These are phyloP conservation scores for Zeuzera pyrina DNA, from an alignment of 2,888 invertebrate species.

Conservation along the genomic window DNA sequence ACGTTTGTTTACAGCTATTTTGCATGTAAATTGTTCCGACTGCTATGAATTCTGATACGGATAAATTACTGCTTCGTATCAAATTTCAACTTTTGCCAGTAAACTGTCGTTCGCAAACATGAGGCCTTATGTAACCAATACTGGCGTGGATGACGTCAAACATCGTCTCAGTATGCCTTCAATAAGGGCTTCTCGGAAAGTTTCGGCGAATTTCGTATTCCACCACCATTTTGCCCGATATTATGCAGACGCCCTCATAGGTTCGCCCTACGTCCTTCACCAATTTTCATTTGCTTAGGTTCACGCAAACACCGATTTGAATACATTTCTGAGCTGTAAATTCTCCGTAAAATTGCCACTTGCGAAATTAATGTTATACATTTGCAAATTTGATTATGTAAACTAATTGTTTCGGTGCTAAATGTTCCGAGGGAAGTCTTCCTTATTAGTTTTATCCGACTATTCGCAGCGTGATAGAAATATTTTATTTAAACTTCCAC, in stretches of 20 bases:
- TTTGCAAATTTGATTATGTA: slow-evolving; percentile 44
- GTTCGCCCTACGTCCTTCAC: slow-evolving; percentile 18
- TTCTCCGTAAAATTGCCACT: slow-evolving; percentile 38
- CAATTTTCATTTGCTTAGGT: slow-evolving; percentile 45
- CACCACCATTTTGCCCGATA: slow-evolving; percentile 20
- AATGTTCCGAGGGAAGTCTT: background rate
- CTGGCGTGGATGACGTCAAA: slow-evolving; percentile 23
- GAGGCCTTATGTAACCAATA: slow-evolving; percentile 23
- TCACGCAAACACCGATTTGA: slow-evolving; percentile 40
- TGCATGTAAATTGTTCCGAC: slow-evolving; percentile 25
- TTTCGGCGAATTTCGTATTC: slow-evolving; percentile 28
- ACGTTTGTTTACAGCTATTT: slow-evolving; percentile 13
- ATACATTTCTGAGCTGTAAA: slow-evolving; percentile 43
- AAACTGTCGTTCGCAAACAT: slow-evolving; percentile 11
- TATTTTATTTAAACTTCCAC: too few species aligned
- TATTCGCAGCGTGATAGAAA: too few species aligned
- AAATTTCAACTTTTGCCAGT: slow-evolving; percentile 30
- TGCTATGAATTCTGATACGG: slow-evolving; percentile 16
- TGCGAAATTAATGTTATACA: slow-evolving; percentile 42
- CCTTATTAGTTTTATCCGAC: too few species aligned
- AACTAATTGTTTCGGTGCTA: too few species aligned
- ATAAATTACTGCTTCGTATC: slow-evolving; percentile 19
- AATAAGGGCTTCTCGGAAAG: slow-evolving; percentile 24
- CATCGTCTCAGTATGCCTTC: slow-evolving; percentile 21
- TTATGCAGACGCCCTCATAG: slow-evolving; percentile 16